Conservation (phyloP, 1,140 invertebrate species). For the Diprion similis region DNA sequence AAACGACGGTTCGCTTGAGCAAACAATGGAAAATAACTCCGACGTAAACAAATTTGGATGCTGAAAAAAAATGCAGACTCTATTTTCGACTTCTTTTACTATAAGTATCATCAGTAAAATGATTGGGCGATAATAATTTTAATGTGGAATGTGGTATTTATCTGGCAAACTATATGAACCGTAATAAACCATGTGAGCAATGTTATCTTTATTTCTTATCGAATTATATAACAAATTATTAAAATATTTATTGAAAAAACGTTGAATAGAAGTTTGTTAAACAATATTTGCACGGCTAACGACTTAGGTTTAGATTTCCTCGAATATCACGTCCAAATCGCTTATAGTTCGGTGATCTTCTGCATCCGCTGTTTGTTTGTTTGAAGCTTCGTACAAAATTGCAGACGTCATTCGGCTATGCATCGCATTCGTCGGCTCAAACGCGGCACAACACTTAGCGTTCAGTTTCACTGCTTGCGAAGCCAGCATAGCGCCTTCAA, state of each 20-base stretch:
- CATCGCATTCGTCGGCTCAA: background rate
- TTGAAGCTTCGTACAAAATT: background rate
- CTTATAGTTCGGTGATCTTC: background rate
- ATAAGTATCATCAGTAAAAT: too few species aligned
- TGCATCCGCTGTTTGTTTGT: background rate
- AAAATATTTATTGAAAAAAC: background rate
- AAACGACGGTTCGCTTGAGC: background rate
- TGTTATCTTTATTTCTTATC: background rate
- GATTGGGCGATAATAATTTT: too few species aligned
- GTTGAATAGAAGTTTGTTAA: background rate
- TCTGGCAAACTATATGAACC: too few species aligned
- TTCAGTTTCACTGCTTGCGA: background rate
- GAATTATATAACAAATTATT: background rate
- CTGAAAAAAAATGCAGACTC: too few species aligned
- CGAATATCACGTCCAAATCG: conserved; percentile 3
- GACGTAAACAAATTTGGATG: too few species aligned
- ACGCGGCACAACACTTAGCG: background rate
- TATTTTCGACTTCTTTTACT: too few species aligned
- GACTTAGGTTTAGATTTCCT: background rate
- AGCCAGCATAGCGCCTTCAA: conserved; percentile 15
- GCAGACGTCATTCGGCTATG: conserved; percentile 1
- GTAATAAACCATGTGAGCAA: too few species aligned
- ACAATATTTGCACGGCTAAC: background rate
- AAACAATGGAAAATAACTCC: too few species aligned
- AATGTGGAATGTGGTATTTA: too few species aligned